Conservation (phyloP, 2,113 vertebrate species). For the Cyrtonyx montezumae region DNA sequence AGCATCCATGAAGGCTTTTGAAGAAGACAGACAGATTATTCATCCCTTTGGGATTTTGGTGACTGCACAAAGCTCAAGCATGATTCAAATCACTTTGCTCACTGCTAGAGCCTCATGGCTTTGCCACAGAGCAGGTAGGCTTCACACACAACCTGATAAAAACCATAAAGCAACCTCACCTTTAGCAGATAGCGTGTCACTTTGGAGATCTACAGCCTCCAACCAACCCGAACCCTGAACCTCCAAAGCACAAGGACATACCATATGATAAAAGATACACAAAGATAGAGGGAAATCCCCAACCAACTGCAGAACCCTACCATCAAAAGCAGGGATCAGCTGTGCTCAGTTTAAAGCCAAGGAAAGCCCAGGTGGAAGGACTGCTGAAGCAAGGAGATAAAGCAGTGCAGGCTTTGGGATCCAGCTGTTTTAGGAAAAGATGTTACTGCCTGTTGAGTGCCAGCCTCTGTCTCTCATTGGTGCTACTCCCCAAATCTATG, state of each 20-base stretch:
- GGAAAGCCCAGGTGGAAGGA: not conserved
- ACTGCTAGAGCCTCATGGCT: not conserved
- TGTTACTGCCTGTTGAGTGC: not conserved
- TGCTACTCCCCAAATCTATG: not conserved
- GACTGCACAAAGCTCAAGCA: no score
- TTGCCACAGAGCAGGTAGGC: accelerated
- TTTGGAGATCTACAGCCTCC: accelerated
- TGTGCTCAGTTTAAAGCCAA: not conserved
- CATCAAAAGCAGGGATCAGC: not conserved
- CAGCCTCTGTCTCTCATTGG: not conserved
- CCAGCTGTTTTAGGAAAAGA: not conserved
- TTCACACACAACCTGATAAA: not conserved
- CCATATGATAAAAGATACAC: no score
- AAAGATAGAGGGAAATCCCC: not conserved
- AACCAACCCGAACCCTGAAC: accelerated
- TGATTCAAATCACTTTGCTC: not conserved
- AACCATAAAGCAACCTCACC: not conserved
- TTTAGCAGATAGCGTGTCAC: accelerated
- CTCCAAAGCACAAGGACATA: not conserved
- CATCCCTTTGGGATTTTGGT: not conserved
- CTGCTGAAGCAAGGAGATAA: accelerated
- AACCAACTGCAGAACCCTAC: accelerated
- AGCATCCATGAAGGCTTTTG: not conserved
- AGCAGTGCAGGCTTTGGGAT: not conserved
- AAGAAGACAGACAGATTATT: not conserved